Conservation (phyloP, 2,113 vertebrate genomes). For the Colius striatus region DNA sequence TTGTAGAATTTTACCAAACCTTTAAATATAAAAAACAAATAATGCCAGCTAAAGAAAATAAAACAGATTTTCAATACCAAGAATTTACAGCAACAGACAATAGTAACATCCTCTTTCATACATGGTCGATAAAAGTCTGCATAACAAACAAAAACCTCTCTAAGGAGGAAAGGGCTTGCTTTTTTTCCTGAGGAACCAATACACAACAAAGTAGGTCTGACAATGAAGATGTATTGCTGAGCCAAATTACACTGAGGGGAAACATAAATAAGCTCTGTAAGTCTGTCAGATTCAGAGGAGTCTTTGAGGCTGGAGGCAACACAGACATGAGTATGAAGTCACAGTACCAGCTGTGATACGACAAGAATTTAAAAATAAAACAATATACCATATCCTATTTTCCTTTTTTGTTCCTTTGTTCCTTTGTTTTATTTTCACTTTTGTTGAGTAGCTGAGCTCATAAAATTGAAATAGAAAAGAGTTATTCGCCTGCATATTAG, state of each 20-base stretch:
- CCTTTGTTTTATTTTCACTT: not conserved
- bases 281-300: conserved; percentile 14
- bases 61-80: conserved; percentile 13
- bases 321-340: not conserved
- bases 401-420: not conserved
- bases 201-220: not conserved
- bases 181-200: not conserved
- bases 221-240: conserved; percentile 28
- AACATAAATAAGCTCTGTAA: conserved; percentile 39
- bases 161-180: not conserved
- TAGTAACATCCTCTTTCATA: not conserved
- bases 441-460: not conserved
- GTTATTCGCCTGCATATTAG: not conserved
- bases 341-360: not conserved
- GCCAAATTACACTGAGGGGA: not conserved
- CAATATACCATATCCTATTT: not conserved
- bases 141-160: conserved; percentile 19
- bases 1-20: not conserved
- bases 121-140: not conserved
- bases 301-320: not conserved
- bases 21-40: not conserved
- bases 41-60: not conserved
- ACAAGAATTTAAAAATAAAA: not conserved
- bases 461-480: not conserved
- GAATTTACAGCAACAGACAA: not conserved